A percentile compares a stretch with the other conserved stretches of the same genome.
These are phyloP conservation scores for Scotopteryx bipunctaria DNA, from an alignment of 2,888 invertebrate genomes.

Conservation along the genomic window DNA sequence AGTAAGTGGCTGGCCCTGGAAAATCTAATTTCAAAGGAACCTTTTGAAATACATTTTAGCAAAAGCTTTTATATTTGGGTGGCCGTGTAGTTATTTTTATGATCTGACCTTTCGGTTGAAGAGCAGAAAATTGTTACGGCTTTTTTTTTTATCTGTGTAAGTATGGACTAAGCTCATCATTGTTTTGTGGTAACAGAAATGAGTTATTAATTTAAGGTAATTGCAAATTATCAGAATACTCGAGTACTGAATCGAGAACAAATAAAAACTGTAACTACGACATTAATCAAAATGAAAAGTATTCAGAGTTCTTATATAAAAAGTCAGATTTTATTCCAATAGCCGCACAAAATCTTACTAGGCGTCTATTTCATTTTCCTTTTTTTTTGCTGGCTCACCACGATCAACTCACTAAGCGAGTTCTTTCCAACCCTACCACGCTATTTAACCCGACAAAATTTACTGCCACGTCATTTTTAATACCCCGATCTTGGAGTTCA, in stretches of 20 bases:
- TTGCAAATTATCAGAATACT: too few relatives aligned
- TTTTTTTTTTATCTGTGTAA: constrained; percentile 37
- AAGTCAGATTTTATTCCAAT: too few relatives aligned
- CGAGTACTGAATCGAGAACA: too few relatives aligned
- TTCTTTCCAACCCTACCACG: background rate
- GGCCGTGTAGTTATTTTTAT: constrained; percentile 32
- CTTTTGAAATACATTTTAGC: constrained; percentile 33
- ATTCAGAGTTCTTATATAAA: too few relatives aligned
- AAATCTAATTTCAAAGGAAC: constrained; percentile 45
- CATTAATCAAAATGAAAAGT: too few relatives aligned
- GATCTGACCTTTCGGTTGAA: constrained; percentile 31
- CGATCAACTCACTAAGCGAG: background rate
- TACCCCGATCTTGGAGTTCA: constrained; percentile 16
- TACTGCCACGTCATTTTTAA: constrained; percentile 22
- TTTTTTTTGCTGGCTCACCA: too few relatives aligned
- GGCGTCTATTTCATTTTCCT: too few relatives aligned
- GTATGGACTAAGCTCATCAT: too few relatives aligned
- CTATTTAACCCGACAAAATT: constrained; percentile 14
- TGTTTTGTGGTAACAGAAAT: too few relatives aligned
- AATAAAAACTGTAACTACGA: too few relatives aligned
- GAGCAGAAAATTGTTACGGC: constrained; percentile 27
- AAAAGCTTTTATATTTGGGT: constrained; percentile 33
- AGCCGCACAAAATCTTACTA: too few relatives aligned
- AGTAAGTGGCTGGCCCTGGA: constrained; percentile 36
- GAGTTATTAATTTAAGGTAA: too few relatives aligned